Percentiles rank a stretch among this genome's conserved stretches.
Evolutionary conservation across 1,140 invertebrate genomes (phyloP).

Genomic region (Brachionus rubens): DNA sequence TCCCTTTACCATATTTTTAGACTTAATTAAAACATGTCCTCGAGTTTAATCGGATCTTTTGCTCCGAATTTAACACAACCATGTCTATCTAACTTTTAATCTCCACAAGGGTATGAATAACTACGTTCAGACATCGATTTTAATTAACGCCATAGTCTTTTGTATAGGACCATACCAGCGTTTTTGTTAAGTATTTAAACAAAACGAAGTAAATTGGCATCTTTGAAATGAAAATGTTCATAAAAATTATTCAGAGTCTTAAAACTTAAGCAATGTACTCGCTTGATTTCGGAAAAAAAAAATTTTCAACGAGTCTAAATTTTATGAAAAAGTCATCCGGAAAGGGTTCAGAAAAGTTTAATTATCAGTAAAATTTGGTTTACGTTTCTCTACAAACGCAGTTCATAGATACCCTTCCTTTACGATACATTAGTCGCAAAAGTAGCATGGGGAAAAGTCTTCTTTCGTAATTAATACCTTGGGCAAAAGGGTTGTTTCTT

Average conservation of each 20-base stretch:
- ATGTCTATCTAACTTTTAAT: constrained; percentile 85
- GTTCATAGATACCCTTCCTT: constrained; percentile 62
- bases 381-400: constrained; percentile 60
- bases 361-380: constrained; percentile 56
- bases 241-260: no score
- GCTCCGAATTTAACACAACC: constrained; percentile 89
- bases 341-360: no score
- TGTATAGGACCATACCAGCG: constrained; percentile 90
- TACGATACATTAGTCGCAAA: constrained; percentile 68
- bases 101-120: constrained; percentile 84
- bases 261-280: no score
- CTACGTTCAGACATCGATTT: constrained; percentile 85
- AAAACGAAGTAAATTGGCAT: no score
- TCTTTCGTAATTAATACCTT: constrained; percentile 85
- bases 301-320: no score
- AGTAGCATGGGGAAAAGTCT: constrained; percentile 83
- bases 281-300: no score
- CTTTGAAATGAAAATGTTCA: no score
- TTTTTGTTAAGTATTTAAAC: constrained; percentile 96
- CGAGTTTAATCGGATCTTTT: constrained; percentile 86
- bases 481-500: constrained; percentile 77
- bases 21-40: constrained; percentile 83
- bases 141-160: constrained; percentile 82
- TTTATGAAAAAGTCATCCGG: no score
- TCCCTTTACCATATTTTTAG: constrained; percentile 78